Conservation (phyloP, 2,888 invertebrate genomes). For the Apoderus coryli region DNA sequence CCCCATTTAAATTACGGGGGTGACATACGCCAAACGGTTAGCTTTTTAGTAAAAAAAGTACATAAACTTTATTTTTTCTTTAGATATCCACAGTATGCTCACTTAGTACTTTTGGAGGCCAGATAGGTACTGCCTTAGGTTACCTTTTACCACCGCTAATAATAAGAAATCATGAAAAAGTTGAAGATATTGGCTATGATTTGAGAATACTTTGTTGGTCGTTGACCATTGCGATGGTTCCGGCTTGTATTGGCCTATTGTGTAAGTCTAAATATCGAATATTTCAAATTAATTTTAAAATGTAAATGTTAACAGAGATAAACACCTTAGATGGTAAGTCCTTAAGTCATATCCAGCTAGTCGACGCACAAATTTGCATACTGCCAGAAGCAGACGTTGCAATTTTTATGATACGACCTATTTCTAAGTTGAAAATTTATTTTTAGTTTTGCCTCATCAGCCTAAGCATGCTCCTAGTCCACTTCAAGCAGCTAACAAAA, state of each 20-base stretch:
- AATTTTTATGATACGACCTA: too few species aligned
- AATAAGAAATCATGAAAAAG: constrained; percentile 27
- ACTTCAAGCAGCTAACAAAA: constrained; percentile 37
- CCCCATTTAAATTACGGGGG: too few species aligned
- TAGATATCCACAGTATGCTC: constrained; percentile 23
- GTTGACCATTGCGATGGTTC: constrained; percentile 23
- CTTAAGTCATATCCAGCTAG: too few species aligned
- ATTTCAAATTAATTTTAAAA: too few species aligned
- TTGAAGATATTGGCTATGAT: constrained; percentile 27
- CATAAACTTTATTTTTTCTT: too few species aligned
- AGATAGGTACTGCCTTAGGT: constrained; percentile 21
- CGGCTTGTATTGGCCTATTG: constrained; percentile 18
- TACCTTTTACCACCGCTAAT: constrained; percentile 24
- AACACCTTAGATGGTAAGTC: too few species aligned
- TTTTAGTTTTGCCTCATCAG: constrained; percentile 40
- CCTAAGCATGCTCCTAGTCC: constrained; percentile 42
- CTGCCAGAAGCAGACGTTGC: too few species aligned
- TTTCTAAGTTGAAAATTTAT: constrained; percentile 9
- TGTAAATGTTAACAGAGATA: too few species aligned
- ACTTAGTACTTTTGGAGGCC: constrained; percentile 22
- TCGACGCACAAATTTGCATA: too few species aligned
- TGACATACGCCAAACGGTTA: too few species aligned
- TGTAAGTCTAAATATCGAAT: too few species aligned
- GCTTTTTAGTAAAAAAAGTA: too few species aligned
- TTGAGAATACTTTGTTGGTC: constrained; percentile 39